These are phyloP conservation scores for Syrphus vitripennis DNA, from an alignment of 2,888 invertebrate genomes.

Conservation along the genomic window DNA sequence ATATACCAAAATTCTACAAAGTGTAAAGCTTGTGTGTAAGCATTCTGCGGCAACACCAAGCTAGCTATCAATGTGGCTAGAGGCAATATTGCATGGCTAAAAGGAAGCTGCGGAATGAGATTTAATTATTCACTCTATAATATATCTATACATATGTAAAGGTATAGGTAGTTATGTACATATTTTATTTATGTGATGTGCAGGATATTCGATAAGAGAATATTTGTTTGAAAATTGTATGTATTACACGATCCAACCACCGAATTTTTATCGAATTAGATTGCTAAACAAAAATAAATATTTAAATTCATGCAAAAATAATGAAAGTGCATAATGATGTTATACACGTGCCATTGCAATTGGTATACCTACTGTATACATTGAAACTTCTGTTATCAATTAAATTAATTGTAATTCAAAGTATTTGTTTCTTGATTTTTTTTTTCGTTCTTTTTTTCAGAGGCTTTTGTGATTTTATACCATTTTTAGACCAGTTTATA, in stretches of 20 bases:
- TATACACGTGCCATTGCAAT: neutral
- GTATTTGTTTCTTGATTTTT: neutral
- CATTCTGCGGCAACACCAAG: conserved; percentile 2
- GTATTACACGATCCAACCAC: neutral
- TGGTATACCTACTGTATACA: neutral
- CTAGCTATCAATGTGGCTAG: neutral
- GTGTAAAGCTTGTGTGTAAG: neutral
- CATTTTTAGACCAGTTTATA: too few species aligned
- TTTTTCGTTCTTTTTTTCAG: neutral
- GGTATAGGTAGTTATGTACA: too few species aligned
- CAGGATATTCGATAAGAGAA: conserved; percentile 3
- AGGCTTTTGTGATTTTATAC: neutral
- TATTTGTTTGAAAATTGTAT: neutral
- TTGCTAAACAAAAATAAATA: conserved; percentile 12
- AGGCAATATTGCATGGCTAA: neutral
- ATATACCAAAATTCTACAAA: too few species aligned
- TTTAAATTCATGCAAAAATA: neutral
- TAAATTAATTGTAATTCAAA: neutral
- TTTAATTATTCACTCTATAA: conserved; percentile 5
- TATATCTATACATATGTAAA: neutral
- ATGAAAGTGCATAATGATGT: neutral
- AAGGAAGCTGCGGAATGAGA: conserved; percentile 1
- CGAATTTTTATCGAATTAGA: conserved; percentile 33
- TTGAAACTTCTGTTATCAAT: neutral
- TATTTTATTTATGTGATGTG: neutral